Evolutionary conservation across 2,888 invertebrate genomes (phyloP).

Genomic region (Macropis europaea): DNA sequence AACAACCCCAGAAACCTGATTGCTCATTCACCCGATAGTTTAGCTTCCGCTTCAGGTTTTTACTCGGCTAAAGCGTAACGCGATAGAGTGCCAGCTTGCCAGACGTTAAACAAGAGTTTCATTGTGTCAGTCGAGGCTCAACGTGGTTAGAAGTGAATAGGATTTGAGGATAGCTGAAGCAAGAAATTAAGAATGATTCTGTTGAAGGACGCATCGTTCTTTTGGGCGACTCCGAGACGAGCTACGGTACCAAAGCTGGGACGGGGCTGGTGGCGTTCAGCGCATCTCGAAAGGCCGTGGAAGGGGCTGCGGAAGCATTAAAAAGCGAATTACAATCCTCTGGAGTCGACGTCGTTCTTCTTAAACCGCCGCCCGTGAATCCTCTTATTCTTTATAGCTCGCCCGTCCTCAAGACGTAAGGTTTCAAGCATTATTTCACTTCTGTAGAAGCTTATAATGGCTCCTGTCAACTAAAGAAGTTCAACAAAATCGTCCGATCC

Average conservation of each 20-base stretch:
- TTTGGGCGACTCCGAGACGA: slow-evolving; percentile 70
- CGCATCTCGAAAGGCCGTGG: slow-evolving; percentile 87
- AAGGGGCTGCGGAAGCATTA: slow-evolving; percentile 89
- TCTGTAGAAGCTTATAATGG: too few relatives aligned
- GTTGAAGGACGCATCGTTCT: slow-evolving; percentile 72
- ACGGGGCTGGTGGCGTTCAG: slow-evolving; percentile 82
- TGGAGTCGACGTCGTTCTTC: slow-evolving; percentile 87
- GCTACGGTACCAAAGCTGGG: slow-evolving; percentile 80
- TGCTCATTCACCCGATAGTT: too few relatives aligned
- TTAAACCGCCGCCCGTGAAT: slow-evolving; percentile 83
- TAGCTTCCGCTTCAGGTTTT: too few relatives aligned
- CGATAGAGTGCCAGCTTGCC: too few relatives aligned
- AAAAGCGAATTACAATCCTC: slow-evolving; percentile 86
- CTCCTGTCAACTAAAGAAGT: too few relatives aligned
- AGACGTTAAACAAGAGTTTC: too few relatives aligned
- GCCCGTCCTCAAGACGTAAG: slow-evolving; percentile 74
- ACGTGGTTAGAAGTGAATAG: too few relatives aligned
- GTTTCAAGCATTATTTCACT: slow-evolving; percentile 2
- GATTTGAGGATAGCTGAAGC: too few relatives aligned
- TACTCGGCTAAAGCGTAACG: too few relatives aligned
- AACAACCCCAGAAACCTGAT: too few relatives aligned
- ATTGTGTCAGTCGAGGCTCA: too few relatives aligned
- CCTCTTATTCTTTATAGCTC: slow-evolving; percentile 71
- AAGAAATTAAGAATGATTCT: slow-evolving; percentile 17
- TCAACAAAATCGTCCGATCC: too few relatives aligned